Evolutionary conservation across 2,797 vertebrate species (phyloP).

Genomic region (Spizella passerina): DNA sequence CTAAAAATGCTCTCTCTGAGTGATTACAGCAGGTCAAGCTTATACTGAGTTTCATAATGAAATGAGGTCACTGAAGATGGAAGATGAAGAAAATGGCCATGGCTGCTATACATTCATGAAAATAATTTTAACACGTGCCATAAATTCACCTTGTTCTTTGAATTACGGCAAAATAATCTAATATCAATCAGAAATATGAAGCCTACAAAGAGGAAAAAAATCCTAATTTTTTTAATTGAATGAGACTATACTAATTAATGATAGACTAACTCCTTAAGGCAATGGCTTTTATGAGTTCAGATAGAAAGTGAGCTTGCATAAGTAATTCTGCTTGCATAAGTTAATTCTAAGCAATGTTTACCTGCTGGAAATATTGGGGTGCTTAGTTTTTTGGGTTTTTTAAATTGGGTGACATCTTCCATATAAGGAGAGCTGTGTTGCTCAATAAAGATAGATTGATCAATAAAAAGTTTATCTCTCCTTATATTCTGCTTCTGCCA

Average conservation of each 20-base stretch:
- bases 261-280: not conserved
- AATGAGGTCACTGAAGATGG: not conserved
- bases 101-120: not conserved
- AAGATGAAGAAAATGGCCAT: not conserved
- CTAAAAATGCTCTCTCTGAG: not conserved
- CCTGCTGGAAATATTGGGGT: not conserved
- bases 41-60: not conserved
- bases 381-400: not conserved
- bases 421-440: not conserved
- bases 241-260: not conserved
- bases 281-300: not conserved
- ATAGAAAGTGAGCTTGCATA: not conserved
- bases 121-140: not conserved
- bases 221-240: not conserved
- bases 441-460: not conserved
- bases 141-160: not conserved
- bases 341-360: not conserved
- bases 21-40: not conserved
- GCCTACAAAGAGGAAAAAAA: not conserved
- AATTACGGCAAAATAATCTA: not conserved
- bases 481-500: not conserved
- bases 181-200: not conserved
- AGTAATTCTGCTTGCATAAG: not conserved
- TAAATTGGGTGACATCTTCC: not conserved
- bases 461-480: not conserved